Evolutionary conservation across 2,113 vertebrate species (phyloP).

Genomic region (Sardina pilchardus): DNA sequence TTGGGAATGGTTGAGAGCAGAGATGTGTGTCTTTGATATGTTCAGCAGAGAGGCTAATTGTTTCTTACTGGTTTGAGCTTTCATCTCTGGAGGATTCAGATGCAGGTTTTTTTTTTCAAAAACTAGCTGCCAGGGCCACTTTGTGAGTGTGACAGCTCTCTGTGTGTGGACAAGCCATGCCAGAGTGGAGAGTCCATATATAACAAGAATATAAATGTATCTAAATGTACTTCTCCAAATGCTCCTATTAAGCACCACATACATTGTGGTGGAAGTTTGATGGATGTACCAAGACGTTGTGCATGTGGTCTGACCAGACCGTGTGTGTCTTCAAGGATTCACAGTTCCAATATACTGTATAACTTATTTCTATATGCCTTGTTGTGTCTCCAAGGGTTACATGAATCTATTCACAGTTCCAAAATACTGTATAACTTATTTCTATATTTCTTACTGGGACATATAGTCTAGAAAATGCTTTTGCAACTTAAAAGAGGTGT

Average conservation of each 20-base stretch:
- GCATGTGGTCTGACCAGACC: too few relatives aligned
- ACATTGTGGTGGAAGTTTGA: background rate
- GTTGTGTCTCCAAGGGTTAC: too few relatives aligned
- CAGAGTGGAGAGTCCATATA: background rate
- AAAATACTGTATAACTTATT: slow-evolving; percentile 24
- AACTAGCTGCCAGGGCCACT: background rate
- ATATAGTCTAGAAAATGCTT: slow-evolving; percentile 35
- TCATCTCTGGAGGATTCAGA: slow-evolving; percentile 45
- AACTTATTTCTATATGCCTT: too few relatives aligned
- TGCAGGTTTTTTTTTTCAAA: slow-evolving; percentile 34
- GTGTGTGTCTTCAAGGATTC: too few relatives aligned
- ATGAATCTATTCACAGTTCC: too few relatives aligned
- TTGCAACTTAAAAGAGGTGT: slow-evolving; percentile 59
- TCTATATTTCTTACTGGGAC: background rate
- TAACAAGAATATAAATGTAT: background rate
- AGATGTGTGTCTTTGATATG: slow-evolving; percentile 36
- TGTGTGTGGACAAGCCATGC: background rate
- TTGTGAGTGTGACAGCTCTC: background rate
- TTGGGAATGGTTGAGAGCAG: background rate
- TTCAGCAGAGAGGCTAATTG: background rate
- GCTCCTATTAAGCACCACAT: background rate
- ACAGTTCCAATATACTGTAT: too few relatives aligned
- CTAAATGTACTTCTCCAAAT: background rate
- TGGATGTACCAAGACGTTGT: background rate
- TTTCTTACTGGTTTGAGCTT: slow-evolving; percentile 23